phyloP scores from a whole-genome alignment of 2,113 vertebrate genomes.

The Mionectes macconnelli region DNA sequence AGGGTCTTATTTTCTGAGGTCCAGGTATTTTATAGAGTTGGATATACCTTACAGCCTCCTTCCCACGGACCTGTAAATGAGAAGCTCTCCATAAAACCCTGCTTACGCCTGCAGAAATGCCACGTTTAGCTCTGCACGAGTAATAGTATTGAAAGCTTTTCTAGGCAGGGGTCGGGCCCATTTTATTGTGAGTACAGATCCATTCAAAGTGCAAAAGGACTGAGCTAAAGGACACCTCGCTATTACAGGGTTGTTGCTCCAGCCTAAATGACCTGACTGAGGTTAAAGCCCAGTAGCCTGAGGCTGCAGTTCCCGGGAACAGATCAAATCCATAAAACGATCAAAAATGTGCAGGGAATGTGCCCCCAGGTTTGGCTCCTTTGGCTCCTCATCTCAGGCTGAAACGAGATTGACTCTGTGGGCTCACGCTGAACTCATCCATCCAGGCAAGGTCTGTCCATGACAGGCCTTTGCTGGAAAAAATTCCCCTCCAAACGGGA shows the following conservation, averaged over 20 bases:
- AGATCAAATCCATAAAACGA: background rate
- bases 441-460: background rate
- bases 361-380: background rate
- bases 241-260: background rate
- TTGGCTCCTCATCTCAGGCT: accelerated
- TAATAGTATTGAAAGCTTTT: constrained; percentile 32
- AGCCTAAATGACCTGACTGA: background rate
- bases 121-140: background rate
- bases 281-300: background rate
- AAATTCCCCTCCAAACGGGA: background rate
- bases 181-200: constrained; percentile 1
- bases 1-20: background rate
- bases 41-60: background rate
- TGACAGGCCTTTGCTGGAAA: accelerated
- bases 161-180: background rate
- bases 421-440: background rate
- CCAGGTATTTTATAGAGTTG: background rate
- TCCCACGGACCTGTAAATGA: background rate
- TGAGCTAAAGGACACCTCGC: background rate
- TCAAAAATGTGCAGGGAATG: background rate
- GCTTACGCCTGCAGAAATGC: constrained; percentile 26
- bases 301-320: background rate
- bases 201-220: background rate
- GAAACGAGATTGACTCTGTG: background rate
- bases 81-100: background rate